These are phyloP conservation scores for Melanerpes aurifrons DNA, from an alignment of 2,113 vertebrate species.

Conservation along the genomic window DNA sequence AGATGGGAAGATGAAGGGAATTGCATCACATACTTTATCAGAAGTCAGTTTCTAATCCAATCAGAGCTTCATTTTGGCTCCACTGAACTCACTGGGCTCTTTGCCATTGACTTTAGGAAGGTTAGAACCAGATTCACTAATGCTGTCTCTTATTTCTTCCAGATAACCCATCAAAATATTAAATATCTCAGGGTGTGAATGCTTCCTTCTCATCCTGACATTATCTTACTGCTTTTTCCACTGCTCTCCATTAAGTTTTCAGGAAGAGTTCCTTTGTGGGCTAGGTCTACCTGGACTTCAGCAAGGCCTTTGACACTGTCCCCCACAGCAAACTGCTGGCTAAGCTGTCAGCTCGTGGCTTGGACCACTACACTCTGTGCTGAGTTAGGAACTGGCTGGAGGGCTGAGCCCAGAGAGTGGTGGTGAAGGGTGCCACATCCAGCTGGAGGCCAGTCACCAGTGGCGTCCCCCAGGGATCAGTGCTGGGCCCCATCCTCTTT, in stretches of 20 bases:
- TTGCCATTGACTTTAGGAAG: conserved; percentile 37
- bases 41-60: conserved; percentile 49
- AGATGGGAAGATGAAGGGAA: not conserved
- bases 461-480: too few relatives aligned
- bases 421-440: too few relatives aligned
- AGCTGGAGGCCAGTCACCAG: too few relatives aligned
- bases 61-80: conserved; percentile 18
- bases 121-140: conserved; percentile 8
- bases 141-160: conserved; percentile 35
- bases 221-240: not conserved
- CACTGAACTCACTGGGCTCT: conserved; percentile 19
- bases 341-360: too few relatives aligned
- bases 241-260: not conserved
- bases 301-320: too few relatives aligned
- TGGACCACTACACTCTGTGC: too few relatives aligned
- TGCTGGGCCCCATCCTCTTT: too few relatives aligned
- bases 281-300: not conserved
- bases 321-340: too few relatives aligned
- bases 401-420: too few relatives aligned
- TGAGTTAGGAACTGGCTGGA: too few relatives aligned
- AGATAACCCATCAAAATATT: conserved; percentile 61
- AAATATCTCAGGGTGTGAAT: not conserved
- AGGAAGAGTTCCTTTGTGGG: not conserved
- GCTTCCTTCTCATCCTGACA: not conserved
- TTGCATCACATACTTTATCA: not conserved